Conservation (phyloP, 2,113 vertebrate genomes). For the Amphiprion ocellaris region DNA sequence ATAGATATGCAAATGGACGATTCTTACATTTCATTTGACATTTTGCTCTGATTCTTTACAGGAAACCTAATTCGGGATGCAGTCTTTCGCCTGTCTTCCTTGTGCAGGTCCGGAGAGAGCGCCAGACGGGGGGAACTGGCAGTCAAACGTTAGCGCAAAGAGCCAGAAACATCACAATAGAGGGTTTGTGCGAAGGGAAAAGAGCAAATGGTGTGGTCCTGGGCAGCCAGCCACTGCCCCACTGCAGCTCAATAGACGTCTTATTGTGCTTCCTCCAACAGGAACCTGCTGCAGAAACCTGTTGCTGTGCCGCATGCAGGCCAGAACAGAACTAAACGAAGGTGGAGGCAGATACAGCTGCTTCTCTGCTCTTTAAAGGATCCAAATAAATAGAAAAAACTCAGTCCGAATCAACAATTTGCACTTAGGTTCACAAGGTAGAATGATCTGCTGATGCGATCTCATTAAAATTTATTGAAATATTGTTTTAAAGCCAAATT, state of each 20-base stretch:
- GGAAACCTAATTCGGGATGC: constrained; percentile 31
- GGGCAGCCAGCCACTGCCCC: constrained; percentile 69
- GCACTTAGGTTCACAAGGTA: too few relatives aligned
- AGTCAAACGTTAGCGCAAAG: constrained; percentile 65
- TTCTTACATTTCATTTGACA: constrained; percentile 21
- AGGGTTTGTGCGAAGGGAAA: constrained; percentile 63
- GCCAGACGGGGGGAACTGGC: constrained; percentile 53
- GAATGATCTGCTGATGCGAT: too few relatives aligned
- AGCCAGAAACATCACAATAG: constrained; percentile 73
- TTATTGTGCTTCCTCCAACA: constrained; percentile 67
- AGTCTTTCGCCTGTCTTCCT: constrained; percentile 62
- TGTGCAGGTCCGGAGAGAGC: constrained; percentile 34
- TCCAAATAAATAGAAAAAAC: too few relatives aligned
- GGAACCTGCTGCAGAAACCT: constrained; percentile 69
- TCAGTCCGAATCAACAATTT: too few relatives aligned
- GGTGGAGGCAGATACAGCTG: neutral
- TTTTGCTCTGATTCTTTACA: constrained; percentile 10
- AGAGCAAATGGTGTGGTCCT: constrained; percentile 66
- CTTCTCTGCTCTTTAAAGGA: too few relatives aligned
- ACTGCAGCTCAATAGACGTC: constrained; percentile 64
- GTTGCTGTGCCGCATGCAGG: constrained; percentile 48
- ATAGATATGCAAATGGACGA: constrained; percentile 6
- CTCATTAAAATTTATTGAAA: too few relatives aligned
- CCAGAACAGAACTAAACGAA: constrained; percentile 3
- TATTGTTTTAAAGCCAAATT: too few relatives aligned